Conservation (phyloP, 2,113 vertebrate genomes). For the Heterochromis multidens region DNA sequence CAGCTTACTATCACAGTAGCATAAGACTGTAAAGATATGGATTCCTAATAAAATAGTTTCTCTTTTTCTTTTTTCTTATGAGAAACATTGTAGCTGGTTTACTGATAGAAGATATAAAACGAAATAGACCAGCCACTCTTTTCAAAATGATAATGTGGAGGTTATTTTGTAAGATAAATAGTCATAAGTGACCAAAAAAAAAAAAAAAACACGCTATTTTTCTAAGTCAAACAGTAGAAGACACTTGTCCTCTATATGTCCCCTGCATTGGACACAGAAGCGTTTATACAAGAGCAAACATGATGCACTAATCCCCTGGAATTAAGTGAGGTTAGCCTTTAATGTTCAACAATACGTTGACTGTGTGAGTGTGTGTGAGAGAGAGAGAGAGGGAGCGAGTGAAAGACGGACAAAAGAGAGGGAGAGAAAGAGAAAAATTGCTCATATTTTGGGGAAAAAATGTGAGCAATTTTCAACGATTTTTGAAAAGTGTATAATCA, state of each 20-base stretch:
- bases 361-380: background rate
- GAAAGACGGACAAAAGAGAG: background rate
- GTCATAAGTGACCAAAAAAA: background rate
- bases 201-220: background rate
- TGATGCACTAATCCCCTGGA: conserved; percentile 33
- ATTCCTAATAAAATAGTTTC: background rate
- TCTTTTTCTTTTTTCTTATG: background rate
- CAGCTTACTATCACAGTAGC: background rate
- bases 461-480: background rate
- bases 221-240: background rate
- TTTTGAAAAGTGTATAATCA: background rate
- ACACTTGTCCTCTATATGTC: background rate
- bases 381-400: background rate
- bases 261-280: background rate
- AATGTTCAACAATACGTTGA: conserved; percentile 28
- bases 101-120: background rate
- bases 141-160: background rate
- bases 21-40: background rate
- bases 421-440: background rate
- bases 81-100: background rate
- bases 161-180: background rate
- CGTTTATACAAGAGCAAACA: conserved; percentile 24
- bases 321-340: conserved; percentile 44
- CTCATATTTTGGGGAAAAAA: background rate
- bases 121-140: background rate